Evolutionary conservation across 2,113 vertebrate species (phyloP).

Genomic region (Oreochromis niloticus): DNA sequence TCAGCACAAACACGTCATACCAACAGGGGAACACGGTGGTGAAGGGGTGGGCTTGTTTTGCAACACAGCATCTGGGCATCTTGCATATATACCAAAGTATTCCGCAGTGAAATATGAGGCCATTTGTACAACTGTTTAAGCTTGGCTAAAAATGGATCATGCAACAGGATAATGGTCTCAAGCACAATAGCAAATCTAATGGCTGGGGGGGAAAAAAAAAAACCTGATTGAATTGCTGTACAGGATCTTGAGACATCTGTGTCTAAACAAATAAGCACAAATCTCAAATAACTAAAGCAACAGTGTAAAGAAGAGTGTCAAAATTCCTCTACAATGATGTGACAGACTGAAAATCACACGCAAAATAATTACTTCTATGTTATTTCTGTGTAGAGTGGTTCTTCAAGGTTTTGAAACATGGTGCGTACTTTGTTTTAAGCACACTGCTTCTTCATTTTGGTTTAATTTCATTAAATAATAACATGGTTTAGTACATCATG

Average conservation of each 20-base stretch:
- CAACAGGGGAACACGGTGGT: background rate
- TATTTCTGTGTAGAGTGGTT: background rate
- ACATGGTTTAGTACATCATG: background rate
- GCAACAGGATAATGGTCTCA: background rate
- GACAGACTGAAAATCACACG: background rate
- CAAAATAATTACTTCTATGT: background rate
- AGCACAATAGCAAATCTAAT: background rate
- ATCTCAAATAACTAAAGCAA: background rate
- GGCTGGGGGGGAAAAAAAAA: accelerated
- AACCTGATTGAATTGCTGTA: background rate
- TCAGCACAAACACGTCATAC: background rate
- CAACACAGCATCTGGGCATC: background rate
- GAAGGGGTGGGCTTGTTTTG: background rate
- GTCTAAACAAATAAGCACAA: background rate
- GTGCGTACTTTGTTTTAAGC: background rate
- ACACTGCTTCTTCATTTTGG: background rate
- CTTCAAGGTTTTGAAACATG: background rate
- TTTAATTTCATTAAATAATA: background rate
- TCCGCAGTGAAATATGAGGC: background rate
- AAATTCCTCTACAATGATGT: background rate
- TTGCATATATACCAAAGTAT: background rate
- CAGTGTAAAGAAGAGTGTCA: background rate
- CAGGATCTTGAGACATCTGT: background rate
- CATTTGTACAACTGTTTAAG: background rate
- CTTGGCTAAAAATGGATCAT: background rate